A percentile compares a stretch with the other conserved stretches of the same genome.
phyloP scores from a whole-genome alignment of 2,888 invertebrate genomes.

The Pristionchus exspectatus region DNA sequence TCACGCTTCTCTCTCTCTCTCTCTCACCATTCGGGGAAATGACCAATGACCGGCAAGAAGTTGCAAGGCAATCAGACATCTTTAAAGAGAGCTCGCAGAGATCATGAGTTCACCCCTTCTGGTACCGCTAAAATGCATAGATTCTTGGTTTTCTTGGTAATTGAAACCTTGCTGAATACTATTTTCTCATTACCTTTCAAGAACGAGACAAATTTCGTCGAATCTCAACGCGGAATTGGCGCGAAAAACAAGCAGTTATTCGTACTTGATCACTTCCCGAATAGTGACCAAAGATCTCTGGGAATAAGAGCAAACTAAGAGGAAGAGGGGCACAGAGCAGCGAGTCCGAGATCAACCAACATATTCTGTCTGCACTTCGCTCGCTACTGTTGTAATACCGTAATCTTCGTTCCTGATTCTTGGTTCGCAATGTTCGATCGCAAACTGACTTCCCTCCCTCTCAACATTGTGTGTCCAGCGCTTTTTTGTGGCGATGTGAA shows the following conservation, averaged over 20 bases:
- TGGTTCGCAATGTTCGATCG: neutral
- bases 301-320: neutral
- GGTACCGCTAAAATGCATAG: neutral
- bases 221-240: neutral
- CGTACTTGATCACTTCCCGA: neutral
- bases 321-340: neutral
- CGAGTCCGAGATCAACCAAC: neutral
- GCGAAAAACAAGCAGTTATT: neutral
- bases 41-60: constrained; percentile 24
- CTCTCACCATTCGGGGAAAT: neutral
- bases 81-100: neutral
- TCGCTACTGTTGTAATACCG: neutral
- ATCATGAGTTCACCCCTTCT: neutral
- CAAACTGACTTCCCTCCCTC: neutral
- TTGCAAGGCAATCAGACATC: neutral
- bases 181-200: neutral
- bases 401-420: neutral
- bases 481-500: neutral
- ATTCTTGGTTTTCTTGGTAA: neutral
- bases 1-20: neutral
- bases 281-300: neutral
- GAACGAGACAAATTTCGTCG: neutral
- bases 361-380: neutral
- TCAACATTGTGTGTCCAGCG: neutral
- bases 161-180: neutral